A percentile compares a stretch with the other conserved stretches of the same genome.
phyloP scores from a whole-genome alignment of 1,140 invertebrate species.

The Marisa cornuarietis region DNA sequence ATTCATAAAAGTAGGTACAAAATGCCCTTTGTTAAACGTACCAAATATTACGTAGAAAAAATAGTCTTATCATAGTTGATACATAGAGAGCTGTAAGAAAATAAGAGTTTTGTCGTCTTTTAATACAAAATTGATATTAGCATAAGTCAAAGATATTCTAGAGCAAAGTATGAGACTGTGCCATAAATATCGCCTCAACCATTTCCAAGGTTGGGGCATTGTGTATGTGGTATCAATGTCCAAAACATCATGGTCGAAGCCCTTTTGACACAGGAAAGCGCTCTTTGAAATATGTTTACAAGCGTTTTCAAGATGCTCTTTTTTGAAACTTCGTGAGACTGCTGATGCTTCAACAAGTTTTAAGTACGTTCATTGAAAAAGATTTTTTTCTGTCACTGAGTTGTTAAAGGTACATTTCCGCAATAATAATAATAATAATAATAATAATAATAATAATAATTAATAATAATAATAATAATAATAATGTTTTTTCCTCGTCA shows the following conservation, averaged over 20 bases:
- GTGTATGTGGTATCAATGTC: neutral
- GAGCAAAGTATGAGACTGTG: too few species aligned
- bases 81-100: too few species aligned
- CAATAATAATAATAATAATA: constrained; percentile 9
- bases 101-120: too few species aligned
- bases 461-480: neutral
- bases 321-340: neutral
- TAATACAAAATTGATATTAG: too few species aligned
- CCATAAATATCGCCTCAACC: neutral
- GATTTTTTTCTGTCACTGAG: neutral
- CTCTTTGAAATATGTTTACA: neutral
- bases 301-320: neutral
- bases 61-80: too few species aligned
- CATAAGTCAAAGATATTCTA: too few species aligned
- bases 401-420: too few species aligned
- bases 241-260: neutral
- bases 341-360: neutral
- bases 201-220: neutral
- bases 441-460: neutral
- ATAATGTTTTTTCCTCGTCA: neutral
- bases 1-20: too few species aligned
- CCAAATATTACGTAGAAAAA: too few species aligned
- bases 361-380: neutral
- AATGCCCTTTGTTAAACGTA: too few species aligned
- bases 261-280: too few species aligned